Conservation (phyloP, 92 coral and sea anemone genomes). For the Zoanthus sansibaricus region DNA sequence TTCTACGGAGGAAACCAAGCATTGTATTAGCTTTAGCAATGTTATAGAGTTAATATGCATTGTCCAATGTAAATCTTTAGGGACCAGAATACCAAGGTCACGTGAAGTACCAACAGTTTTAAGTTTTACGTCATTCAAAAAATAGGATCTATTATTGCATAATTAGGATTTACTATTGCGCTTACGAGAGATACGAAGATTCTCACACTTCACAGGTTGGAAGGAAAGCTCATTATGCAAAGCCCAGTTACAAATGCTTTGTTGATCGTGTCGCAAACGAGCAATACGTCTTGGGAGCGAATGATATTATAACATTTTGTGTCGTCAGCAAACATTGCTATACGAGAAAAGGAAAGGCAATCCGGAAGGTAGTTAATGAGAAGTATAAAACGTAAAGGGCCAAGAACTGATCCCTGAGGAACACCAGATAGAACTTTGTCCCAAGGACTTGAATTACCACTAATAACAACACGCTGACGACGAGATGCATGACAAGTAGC, state of each 20-base stretch:
- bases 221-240: constrained; percentile 32
- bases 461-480: no score
- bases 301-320: no score
- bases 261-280: constrained; percentile 39
- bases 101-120: constrained; percentile 33
- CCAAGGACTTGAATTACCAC: no score
- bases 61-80: constrained; percentile 28
- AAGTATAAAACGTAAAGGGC: no score
- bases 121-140: constrained; percentile 24
- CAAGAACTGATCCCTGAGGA: no score
- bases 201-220: constrained; percentile 47
- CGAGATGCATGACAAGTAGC: no score
- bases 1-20: constrained; percentile 45
- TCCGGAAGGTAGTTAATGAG: no score
- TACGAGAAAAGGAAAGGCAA: no score
- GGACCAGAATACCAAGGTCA: constrained; percentile 50
- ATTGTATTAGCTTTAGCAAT: constrained; percentile 41
- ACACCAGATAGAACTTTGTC: no score
- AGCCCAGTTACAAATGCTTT: constrained; percentile 41
- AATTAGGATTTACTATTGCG: no score
- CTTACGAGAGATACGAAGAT: constrained; percentile 25
- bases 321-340: no score
- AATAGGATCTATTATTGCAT: not conserved
- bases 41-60: constrained; percentile 27
- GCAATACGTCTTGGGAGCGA: not conserved